phyloP scores from a whole-genome alignment of 2,888 invertebrate species.

The Heliconius ethilla region DNA sequence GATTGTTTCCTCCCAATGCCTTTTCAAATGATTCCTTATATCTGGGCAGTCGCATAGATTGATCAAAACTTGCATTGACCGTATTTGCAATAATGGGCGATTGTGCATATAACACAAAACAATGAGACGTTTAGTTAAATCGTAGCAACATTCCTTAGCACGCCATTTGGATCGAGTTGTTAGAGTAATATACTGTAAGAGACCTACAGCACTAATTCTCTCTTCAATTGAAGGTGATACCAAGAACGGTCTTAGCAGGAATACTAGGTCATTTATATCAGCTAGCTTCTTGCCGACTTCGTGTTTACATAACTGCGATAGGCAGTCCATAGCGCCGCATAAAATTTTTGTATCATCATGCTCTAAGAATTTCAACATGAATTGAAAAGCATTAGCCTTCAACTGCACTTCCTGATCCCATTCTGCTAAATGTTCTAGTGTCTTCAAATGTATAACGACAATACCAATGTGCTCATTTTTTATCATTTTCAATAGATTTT shows the following conservation, averaged over 20 bases:
- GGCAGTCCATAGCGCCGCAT: constrained; percentile 65
- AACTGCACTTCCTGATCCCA: constrained; percentile 64
- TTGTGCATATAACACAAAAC: constrained; percentile 55
- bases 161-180: constrained; percentile 73
- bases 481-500: constrained; percentile 66
- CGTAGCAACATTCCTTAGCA: constrained; percentile 60
- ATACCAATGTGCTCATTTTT: constrained; percentile 68
- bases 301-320: constrained; percentile 70
- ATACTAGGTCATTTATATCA: constrained; percentile 65
- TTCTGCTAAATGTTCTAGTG: constrained; percentile 61
- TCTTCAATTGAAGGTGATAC: constrained; percentile 53
- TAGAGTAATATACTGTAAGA: constrained; percentile 65
- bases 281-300: constrained; percentile 64
- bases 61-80: constrained; percentile 66
- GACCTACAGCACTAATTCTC: constrained; percentile 59
- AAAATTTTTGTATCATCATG: constrained; percentile 58
- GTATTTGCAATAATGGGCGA: constrained; percentile 62
- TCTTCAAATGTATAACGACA: constrained; percentile 64
- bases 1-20: constrained; percentile 57
- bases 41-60: constrained; percentile 74
- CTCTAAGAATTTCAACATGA: constrained; percentile 61
- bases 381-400: constrained; percentile 67
- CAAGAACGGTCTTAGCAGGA: constrained; percentile 54
- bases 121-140: constrained; percentile 59
- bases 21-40: constrained; percentile 61